Evolutionary conservation across 2,888 invertebrate species (phyloP).

Genomic region (Drosophila hamatofila): DNA sequence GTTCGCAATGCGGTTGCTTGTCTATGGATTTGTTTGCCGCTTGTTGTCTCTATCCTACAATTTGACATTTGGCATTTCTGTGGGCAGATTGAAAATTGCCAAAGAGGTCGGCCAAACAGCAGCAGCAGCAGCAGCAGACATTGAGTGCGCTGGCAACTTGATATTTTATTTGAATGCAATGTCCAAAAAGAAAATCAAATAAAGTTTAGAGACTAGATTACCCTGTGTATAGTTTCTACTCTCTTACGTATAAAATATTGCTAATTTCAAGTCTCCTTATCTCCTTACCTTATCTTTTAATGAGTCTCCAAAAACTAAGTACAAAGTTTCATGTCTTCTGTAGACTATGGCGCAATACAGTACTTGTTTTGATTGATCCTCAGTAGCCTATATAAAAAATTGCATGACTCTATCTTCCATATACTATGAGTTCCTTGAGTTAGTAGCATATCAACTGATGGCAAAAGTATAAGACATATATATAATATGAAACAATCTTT

Average conservation of each 20-base stretch:
- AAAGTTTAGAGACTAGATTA: background rate
- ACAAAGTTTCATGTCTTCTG: too few relatives aligned
- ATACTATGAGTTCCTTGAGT: background rate
- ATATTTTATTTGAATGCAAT: slow-evolving; percentile 74
- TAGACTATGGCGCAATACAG: too few relatives aligned
- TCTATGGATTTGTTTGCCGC: slow-evolving; percentile 48
- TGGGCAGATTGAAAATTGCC: slow-evolving; percentile 57
- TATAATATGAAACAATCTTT: too few relatives aligned
- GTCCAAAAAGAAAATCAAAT: slow-evolving; percentile 28
- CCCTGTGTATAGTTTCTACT: background rate
- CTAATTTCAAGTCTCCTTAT: too few relatives aligned
- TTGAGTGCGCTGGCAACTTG: slow-evolving; percentile 51
- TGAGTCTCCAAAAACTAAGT: too few relatives aligned
- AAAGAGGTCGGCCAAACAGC: slow-evolving; percentile 43
- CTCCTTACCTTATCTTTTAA: too few relatives aligned
- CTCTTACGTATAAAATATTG: too few relatives aligned
- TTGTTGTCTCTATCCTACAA: slow-evolving; percentile 33
- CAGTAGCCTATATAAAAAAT: background rate
- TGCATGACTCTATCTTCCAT: background rate
- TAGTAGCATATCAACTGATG: background rate
- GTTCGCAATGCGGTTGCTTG: slow-evolving; percentile 43
- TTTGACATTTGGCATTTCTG: slow-evolving; percentile 50
- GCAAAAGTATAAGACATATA: background rate
- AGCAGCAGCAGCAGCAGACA: slow-evolving; percentile 9
- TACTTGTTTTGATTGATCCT: too few relatives aligned